Base-by-base conservation (phyloP, 1,140 invertebrate genomes). In the Rhyzopertha dominica region DNA sequence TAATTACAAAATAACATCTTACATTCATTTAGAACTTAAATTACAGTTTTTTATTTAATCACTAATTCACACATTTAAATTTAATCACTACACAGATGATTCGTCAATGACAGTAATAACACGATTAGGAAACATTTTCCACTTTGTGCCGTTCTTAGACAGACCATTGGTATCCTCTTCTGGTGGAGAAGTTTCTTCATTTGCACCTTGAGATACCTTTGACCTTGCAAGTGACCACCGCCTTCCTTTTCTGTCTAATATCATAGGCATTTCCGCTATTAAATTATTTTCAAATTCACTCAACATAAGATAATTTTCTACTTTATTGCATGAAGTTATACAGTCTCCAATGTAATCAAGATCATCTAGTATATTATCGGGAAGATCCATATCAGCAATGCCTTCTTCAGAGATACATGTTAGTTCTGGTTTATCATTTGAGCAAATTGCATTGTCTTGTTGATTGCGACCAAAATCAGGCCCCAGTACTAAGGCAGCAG, bases 371-470 rank as follows among this genome's bases (percentile, higher is more conserved):
- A 88, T 65, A 68, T 89, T 86, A 56, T 89, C 85, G 0, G 85
- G 85, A 40, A 87, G 74, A 68, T 89, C 85, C 74, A 89, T 82
- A 59, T 89, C 86, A 1, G 85, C 82, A 18, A 88, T 84, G 24
- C 85, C 85, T 61, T 90, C 87, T 62, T 91, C 88, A 4, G 85
- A 89, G 55, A 91, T 91, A 62, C 87, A 90, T 2, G 87, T 91
- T 26, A 90, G 72, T 64, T 90, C 87, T 0, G 81, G 81, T 49
- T 83, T 79, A 22, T 78, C 74, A 13, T 49, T 57, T 0, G 57
- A 59, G 9, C 58, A 53, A 24, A 64, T 45, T 17, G 64, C 54
- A 44, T 61, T 58, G 10, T 64, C 61, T 4, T 55, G 54, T 31
- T 65, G 56, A 28, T 60, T 61, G 3, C 49, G 54, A 24, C 70